A percentile compares a stretch with the other conserved stretches of the same genome.
Conservation (phyloP, 1,140 invertebrate genomes). For the Dermatophagoides farinae region DNA sequence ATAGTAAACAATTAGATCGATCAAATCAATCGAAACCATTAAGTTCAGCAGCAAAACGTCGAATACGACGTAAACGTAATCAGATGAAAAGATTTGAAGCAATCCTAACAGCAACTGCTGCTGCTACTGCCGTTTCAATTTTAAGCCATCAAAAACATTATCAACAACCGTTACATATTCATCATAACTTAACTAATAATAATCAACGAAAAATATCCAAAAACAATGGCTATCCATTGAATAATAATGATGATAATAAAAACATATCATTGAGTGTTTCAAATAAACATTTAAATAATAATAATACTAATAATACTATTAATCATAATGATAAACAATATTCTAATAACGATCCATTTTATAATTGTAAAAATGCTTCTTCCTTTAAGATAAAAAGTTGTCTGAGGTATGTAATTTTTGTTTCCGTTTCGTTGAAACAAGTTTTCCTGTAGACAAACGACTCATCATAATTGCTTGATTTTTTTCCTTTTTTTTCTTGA, state of each 20-base stretch:
- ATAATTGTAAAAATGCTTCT: conserved; percentile 7
- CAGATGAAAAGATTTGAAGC: conserved; percentile 2
- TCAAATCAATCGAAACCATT: neutral
- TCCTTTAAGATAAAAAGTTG: neutral
- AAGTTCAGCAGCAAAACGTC: conserved; percentile 5
- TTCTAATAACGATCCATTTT: conserved; percentile 8
- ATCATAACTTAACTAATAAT: neutral
- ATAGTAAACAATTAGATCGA: neutral
- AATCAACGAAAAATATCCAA: neutral
- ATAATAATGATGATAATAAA: too few species aligned
- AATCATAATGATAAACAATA: neutral
- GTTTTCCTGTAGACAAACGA: too few species aligned
- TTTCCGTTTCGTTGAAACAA: neutral
- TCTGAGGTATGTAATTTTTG: neutral
- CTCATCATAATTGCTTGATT: neutral
- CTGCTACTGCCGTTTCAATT: neutral
- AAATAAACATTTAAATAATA: too few species aligned
- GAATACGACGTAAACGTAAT: neutral
- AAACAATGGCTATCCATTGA: too few species aligned
- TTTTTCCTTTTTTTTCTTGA: neutral
- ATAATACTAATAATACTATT: too few species aligned
- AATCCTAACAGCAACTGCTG: neutral
- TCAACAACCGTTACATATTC: neutral
- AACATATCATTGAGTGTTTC: too few species aligned
- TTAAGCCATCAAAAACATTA: neutral